Evolutionary conservation across 2,888 invertebrate genomes (phyloP).

Genomic region (Odontothrips loti): DNA sequence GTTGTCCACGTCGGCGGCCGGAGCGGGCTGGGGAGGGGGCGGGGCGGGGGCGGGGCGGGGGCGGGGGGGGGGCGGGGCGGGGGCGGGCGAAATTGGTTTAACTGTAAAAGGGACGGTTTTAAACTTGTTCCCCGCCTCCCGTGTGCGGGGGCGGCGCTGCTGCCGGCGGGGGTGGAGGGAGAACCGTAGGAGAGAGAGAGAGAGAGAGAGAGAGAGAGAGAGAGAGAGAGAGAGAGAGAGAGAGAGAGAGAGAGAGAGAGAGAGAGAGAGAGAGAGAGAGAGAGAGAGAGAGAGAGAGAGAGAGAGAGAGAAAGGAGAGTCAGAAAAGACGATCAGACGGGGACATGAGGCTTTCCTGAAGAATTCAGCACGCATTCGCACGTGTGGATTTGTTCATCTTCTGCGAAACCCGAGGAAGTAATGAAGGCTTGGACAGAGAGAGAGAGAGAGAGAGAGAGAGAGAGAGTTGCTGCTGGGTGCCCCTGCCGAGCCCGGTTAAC

Average conservation of each 20-base stretch:
- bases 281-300: not conserved
- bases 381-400: no score
- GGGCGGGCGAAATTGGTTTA: not conserved
- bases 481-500: not conserved
- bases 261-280: not conserved
- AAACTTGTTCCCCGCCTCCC: conserved; percentile 4
- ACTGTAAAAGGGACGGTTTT: conserved; percentile 22
- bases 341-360: no score
- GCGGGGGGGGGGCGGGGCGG: no score
- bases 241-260: not conserved
- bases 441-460: not conserved
- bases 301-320: no score
- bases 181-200: not conserved
- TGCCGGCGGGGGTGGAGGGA: not conserved
- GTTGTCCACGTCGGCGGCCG: conserved; percentile 20
- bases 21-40: not conserved
- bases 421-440: no score
- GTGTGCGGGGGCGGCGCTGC: not conserved
- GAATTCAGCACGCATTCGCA: no score
- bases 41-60: no score
- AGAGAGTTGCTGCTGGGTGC: not conserved
- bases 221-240: not conserved
- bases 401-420: no score
- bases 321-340: no score
- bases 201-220: not conserved